Evolutionary conservation across 2,888 invertebrate species (phyloP), one percentile per base, ranked within the genome.

Genomic region (Sepiola atlantica): DNA sequence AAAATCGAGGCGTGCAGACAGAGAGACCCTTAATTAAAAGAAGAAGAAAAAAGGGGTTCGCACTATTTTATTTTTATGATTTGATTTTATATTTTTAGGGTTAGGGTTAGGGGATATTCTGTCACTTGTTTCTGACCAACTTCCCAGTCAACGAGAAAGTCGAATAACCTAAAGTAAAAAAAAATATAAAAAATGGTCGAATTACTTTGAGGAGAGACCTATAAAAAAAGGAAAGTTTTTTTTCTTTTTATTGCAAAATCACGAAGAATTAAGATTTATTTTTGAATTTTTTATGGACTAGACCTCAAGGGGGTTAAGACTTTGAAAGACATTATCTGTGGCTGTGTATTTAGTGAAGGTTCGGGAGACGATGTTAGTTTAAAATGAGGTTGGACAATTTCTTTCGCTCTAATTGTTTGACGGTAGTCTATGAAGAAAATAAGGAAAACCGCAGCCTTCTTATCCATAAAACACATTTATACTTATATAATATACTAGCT

Each of bases 271-370:
- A 45, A 77, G 77, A 77, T 77, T 77, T 77, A 77, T 77, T n/a
- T 77, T 77, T 77, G 77, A 77, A 77, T 77, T 77, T 77, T 77
- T 77, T 77, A 77, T 77, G 77, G 77, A 77, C n/a, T n/a, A 16
- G n/a, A 77, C 12, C 77, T 77, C n/a, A n/a, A 77, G n/a, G 77
- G 45, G 77, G 77, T 77, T 28, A 77, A 77, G 77, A 77, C 28
- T 8, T 77, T n/a, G 77, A 77, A n/a, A 77, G 77, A 77, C 28
- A 77, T 77, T 24, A 61, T 61, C 10, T 61, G 21, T 61, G 61
- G 10, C 24, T 21, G 61, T 61, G 24, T 61, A 24, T 61, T 24
- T 61, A 24, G 10, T 2, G 10, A 24, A 28, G 28, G 28, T 4
- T 77, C 28, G 2, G 45, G 45, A 45, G 45, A 8, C 45, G 45